Evolutionary conservation across 2,888 invertebrate genomes (phyloP).

Genomic region (Agrochola macilenta): DNA sequence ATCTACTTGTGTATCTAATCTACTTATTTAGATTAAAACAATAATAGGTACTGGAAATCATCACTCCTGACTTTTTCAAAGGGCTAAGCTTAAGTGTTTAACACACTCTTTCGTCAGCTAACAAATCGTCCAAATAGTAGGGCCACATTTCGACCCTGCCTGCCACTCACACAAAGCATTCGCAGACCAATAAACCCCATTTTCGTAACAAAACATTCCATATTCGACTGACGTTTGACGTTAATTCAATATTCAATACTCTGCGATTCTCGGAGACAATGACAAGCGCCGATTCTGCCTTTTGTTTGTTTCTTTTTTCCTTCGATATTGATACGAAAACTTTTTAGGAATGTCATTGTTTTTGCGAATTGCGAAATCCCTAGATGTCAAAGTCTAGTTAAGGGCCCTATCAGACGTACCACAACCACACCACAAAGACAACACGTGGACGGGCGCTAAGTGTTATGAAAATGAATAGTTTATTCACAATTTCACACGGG

Average conservation of each 20-base stretch:
- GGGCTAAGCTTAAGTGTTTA: no score
- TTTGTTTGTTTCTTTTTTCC: slow-evolving; percentile 15
- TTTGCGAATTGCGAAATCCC: background rate
- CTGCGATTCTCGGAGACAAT: slow-evolving; percentile 19
- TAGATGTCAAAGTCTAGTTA: background rate
- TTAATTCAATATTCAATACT: slow-evolving; percentile 50
- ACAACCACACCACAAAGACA: background rate
- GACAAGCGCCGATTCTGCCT: slow-evolving; percentile 24
- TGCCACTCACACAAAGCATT: slow-evolving; percentile 11
- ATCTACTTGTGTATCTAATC: background rate
- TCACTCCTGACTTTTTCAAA: no score
- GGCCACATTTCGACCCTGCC: background rate
- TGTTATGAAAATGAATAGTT: background rate
- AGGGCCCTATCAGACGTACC: background rate
- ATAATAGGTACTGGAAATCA: no score
- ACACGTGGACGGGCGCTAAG: background rate
- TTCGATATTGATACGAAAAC: background rate
- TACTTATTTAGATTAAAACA: no score
- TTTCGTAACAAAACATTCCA: slow-evolving; percentile 32
- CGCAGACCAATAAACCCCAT: slow-evolving; percentile 25
- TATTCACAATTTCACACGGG: background rate
- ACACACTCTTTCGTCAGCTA: background rate
- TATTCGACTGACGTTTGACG: slow-evolving; percentile 51
- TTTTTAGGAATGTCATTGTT: slow-evolving; percentile 5
- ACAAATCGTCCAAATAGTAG: background rate